Base-by-base conservation (phyloP, 2,888 invertebrate species). In the Tiliacea citrago region DNA sequence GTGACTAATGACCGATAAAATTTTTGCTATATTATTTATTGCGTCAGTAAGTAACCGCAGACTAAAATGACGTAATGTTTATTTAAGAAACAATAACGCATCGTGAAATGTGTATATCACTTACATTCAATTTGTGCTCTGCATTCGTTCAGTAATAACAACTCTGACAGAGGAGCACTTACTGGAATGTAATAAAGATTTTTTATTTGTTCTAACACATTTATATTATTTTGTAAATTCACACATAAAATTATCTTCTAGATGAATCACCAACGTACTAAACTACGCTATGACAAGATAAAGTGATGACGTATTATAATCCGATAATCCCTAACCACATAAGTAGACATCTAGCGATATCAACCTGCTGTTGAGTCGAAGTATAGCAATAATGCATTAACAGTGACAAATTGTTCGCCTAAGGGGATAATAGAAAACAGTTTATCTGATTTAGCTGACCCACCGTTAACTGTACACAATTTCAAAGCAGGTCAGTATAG, bases 321-420 rank as follows among this genome's bases (percentile, higher is more conserved):
- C 57, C 77, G 65, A 73, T 81, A 68, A 68, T 61, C 68, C 47
- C 8, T 68, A 49, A 67, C 24, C 49, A 75, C 61, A 65, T 67
- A 75, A 60, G 35, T 61, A 71, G 29, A 35, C 24, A 55, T 55
- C 58, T 24, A 35, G 29, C 65, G 35, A 68, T 62, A 68, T 35
- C 42, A 61, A 75, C 75, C 35, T 61, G 49, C 63, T 49, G 71
- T 81, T 55, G 81, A 62, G 39, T 29, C 75, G 24, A 81, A 69
- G 58, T 81, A 79, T 70, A 81, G 71, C 65, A 68, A 80, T 80
- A 75, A 68, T 80, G 70, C 68, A 84, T 68, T 81, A 84, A 67
- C 68, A 75, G 65, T 81, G 75, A 84, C 71, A 81, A 81, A 84
- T 68, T 67, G 71, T 66, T 45, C 57, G 57, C 84, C 53, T 58